Evolutionary conservation across 1,140 invertebrate genomes (phyloP).

Genomic region (Lamellibrachia luymesi): DNA sequence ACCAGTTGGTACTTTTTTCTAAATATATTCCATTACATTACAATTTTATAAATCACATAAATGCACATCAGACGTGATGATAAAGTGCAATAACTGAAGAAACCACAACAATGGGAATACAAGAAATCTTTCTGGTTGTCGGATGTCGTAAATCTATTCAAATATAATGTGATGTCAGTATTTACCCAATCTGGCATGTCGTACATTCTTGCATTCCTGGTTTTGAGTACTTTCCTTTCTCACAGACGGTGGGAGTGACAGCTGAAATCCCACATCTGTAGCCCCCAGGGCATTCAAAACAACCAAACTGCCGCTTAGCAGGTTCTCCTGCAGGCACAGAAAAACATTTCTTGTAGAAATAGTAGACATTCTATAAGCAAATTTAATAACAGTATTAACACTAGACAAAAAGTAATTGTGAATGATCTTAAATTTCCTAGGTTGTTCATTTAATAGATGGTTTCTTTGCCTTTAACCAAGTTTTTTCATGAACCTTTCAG

Average conservation of each 20-base stretch:
- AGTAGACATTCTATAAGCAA: neutral
- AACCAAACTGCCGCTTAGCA: constrained; percentile 48
- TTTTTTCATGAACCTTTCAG: no score
- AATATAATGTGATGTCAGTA: neutral
- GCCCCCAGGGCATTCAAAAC: constrained; percentile 46
- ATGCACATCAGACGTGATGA: no score
- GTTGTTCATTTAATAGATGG: neutral
- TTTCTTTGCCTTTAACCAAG: neutral
- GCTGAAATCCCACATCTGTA: constrained; percentile 42
- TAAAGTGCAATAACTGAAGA: no score
- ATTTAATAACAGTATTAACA: neutral
- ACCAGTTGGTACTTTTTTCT: no score
- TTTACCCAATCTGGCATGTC: constrained; percentile 46
- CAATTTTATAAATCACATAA: no score
- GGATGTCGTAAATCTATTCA: no score
- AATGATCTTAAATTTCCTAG: neutral
- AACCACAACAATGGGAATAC: no score
- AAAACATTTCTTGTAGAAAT: neutral
- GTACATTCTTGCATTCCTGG: constrained; percentile 40
- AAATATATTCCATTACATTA: no score
- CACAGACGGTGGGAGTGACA: constrained; percentile 40
- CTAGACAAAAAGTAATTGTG: neutral
- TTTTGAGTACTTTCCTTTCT: constrained; percentile 40
- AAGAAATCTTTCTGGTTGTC: no score
- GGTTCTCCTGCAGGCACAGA: constrained; percentile 35